These are phyloP conservation scores for Papilio glaucus DNA, from an alignment of 1,140 invertebrate species.

Conservation along the genomic window DNA sequence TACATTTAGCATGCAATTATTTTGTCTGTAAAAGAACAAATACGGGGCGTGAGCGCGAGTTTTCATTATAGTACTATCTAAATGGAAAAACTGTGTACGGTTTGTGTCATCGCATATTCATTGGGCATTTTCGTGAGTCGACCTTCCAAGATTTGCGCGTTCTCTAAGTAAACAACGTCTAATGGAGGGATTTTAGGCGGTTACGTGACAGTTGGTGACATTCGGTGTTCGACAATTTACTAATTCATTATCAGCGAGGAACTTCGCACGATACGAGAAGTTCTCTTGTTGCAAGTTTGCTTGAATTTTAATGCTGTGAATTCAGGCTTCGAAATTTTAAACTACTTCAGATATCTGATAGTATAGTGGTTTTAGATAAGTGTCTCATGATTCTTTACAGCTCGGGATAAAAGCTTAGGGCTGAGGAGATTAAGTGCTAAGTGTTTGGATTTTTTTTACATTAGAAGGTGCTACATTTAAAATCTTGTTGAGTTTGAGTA, in stretches of 20 bases:
- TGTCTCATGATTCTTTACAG: background rate
- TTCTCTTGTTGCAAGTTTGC: background rate
- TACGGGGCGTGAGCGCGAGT: slow-evolving; percentile 68
- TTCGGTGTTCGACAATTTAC: slow-evolving; percentile 52
- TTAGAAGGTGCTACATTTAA: background rate
- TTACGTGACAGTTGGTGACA: slow-evolving; percentile 61
- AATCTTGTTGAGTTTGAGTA: background rate
- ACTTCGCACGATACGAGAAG: background rate
- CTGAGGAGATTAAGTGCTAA: background rate
- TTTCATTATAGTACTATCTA: slow-evolving; percentile 74
- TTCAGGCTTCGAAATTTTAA: background rate
- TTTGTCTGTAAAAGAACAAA: slow-evolving; percentile 63
- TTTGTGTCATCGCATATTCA: slow-evolving; percentile 82
- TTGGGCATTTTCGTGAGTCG: slow-evolving; percentile 81
- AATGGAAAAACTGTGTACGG: slow-evolving; percentile 82
- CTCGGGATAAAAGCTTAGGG: background rate
- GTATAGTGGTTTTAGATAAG: background rate
- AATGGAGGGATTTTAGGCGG: slow-evolving; percentile 71
- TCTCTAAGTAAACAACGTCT: slow-evolving; percentile 71
- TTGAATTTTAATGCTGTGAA: background rate
- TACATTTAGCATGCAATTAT: slow-evolving; percentile 20
- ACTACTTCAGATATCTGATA: background rate
- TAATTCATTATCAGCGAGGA: slow-evolving; percentile 45
- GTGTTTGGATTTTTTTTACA: background rate
- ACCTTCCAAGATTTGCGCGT: slow-evolving; percentile 77